A percentile compares a stretch with the other conserved stretches of the same genome.
These are phyloP conservation scores for Eciton burchellii DNA, from an alignment of 1,140 invertebrate species.

Conservation along the genomic window DNA sequence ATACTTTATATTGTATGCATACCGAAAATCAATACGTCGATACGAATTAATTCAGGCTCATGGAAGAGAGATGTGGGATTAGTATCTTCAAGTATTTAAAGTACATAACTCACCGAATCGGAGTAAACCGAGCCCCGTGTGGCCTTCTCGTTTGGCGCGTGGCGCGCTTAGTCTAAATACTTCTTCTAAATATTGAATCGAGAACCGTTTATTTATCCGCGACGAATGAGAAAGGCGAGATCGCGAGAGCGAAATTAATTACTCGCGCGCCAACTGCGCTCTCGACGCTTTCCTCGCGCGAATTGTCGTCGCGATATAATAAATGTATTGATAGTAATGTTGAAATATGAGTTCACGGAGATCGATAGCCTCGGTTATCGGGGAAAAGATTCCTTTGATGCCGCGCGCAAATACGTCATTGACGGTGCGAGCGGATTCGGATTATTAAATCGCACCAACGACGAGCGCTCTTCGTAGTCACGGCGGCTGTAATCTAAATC, in stretches of 20 bases:
- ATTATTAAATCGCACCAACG: not conserved
- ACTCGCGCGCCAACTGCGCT: not conserved
- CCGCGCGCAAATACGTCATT: not conserved
- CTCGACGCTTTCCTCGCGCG: slow-evolving; percentile 3
- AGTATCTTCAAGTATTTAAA: too few species aligned
- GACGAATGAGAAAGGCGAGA: not conserved
- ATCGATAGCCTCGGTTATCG: slow-evolving; percentile 42
- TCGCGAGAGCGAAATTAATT: slow-evolving; percentile 26
- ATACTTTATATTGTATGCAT: too few species aligned
- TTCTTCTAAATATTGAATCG: not conserved
- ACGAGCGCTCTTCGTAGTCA: not conserved
- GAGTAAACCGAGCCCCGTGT: too few species aligned
- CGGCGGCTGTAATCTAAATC: not conserved
- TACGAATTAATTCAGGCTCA: too few species aligned
- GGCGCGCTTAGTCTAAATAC: too few species aligned
- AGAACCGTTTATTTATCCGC: not conserved
- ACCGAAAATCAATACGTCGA: too few species aligned
- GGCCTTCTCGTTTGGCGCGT: too few species aligned
- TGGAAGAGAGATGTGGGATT: too few species aligned
- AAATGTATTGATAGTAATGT: not conserved
- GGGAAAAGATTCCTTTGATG: not conserved
- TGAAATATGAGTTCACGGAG: slow-evolving; percentile 15
- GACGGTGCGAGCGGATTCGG: not conserved
- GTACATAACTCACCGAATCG: slow-evolving; percentile 23
- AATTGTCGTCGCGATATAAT: slow-evolving; percentile 16